Evolutionary conservation across 2,888 invertebrate genomes (phyloP), one percentile per base, ranked within the genome.

Genomic region (Drosophila niveifrons): DNA sequence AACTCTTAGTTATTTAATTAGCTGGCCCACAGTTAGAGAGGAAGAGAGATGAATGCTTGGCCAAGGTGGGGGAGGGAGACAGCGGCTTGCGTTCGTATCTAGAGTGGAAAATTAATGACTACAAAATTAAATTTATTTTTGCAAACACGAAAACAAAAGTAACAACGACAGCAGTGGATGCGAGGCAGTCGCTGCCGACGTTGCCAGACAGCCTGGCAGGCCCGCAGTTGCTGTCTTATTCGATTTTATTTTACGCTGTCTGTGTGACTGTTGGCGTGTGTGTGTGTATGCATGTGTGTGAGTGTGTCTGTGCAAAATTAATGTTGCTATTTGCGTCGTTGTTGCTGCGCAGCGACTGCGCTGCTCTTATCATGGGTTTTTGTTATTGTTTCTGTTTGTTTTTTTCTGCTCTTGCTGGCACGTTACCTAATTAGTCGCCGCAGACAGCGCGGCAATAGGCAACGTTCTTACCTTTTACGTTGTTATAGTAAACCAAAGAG

Each of bases 361-460:
- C 82, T 82, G 90, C 88, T 56, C 67, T 75, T 85, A 77, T 88
- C 87, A 72, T 78, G 81, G 81, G 74, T 72, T 50, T 39, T 51
- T 28, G 72, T 64, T 68, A 65, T 73, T 72, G 66, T 66, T 67
- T 72, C 23, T 23, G 66, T 66, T 67, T 72, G 4, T 23, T 23
- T 23, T 18, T 23, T 23, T 23, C 73, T 75, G 66, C 68, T 79
- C 72, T 87, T 81, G 78, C 82, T 90, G 80, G 87, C 81, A 81
- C 78, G 83, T 87, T 90, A 90, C 90, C 90, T 91, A 90, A 90
- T 91, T 90, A 91, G 90, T 79, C 77, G 90, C 73, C 77, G 76
- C 80, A 91, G 90, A 90, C 91, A 91, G 82, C 90, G 89, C 91
- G 91, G 88, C 90, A 89, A 62, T 76, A 80, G 72, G 71, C 82